A percentile compares a stretch with the other conserved stretches of the same genome.
These are phyloP conservation scores for Campoplex capitator DNA, from an alignment of 2,888 invertebrate genomes.

Conservation along the genomic window DNA sequence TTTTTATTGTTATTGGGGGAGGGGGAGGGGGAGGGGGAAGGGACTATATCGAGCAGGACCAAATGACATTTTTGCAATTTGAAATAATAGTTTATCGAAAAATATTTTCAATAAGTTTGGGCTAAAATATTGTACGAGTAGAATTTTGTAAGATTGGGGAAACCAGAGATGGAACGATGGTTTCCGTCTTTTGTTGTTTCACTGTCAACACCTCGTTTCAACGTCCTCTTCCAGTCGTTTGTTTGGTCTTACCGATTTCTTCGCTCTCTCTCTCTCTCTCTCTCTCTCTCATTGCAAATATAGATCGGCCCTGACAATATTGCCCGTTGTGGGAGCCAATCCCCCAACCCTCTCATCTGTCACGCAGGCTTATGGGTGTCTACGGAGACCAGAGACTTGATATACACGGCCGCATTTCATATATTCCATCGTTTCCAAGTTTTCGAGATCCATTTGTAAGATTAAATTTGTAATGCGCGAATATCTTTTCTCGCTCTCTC, in stretches of 20 bases:
- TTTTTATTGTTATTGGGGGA: background rate
- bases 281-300: constrained; percentile 76
- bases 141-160: background rate
- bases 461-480: constrained; percentile 89
- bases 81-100: background rate
- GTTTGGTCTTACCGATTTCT: constrained; percentile 53
- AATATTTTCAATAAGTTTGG: background rate
- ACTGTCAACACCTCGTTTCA: constrained; percentile 30
- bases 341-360: constrained; percentile 58
- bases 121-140: background rate
- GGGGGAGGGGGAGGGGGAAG: background rate
- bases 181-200: constrained; percentile 54
- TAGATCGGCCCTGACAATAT: constrained; percentile 84
- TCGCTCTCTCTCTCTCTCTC: constrained; percentile 14
- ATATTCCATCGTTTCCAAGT: constrained; percentile 85
- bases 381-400: constrained; percentile 75
- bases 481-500: constrained; percentile 25
- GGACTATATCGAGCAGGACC: background rate
- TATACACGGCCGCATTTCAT: constrained; percentile 84
- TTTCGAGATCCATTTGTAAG: constrained; percentile 89
- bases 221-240: constrained; percentile 29
- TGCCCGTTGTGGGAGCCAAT: constrained; percentile 80
- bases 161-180: constrained; percentile 1
- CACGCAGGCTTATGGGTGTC: constrained; percentile 57
- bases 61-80: background rate